These are phyloP conservation scores for Balaeniceps rex DNA, from an alignment of 2,113 vertebrate species.

Conservation along the genomic window DNA sequence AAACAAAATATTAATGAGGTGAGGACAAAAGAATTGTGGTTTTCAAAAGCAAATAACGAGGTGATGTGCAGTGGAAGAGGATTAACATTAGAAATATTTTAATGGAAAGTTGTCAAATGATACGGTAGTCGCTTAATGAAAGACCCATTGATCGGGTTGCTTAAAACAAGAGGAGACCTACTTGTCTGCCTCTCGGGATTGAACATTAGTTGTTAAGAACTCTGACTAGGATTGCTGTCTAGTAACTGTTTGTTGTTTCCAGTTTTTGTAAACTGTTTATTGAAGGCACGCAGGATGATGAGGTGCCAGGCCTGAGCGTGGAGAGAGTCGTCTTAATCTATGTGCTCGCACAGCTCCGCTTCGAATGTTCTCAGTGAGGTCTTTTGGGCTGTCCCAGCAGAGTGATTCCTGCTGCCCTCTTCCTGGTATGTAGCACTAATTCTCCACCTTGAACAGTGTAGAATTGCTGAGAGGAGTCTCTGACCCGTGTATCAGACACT, in stretches of 20 bases:
- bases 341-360: rapidly evolving
- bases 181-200: background rate
- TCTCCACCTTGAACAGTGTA: background rate
- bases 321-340: background rate
- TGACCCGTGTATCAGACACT: background rate
- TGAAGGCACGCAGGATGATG: background rate
- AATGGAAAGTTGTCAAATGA: background rate
- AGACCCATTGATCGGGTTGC: background rate
- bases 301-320: background rate
- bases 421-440: background rate
- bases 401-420: background rate
- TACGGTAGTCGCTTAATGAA: background rate
- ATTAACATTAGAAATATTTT: background rate
- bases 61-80: background rate
- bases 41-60: background rate
- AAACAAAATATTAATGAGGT: background rate
- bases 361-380: background rate
- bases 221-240: background rate
- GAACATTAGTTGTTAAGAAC: background rate
- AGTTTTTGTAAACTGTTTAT: background rate
- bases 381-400: background rate
- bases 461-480: background rate
- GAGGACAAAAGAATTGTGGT: background rate
- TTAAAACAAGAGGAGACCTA: background rate
- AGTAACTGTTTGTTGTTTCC: background rate